Base-by-base conservation (phyloP, 2,888 invertebrate species). In the Conchocele bisecta region DNA sequence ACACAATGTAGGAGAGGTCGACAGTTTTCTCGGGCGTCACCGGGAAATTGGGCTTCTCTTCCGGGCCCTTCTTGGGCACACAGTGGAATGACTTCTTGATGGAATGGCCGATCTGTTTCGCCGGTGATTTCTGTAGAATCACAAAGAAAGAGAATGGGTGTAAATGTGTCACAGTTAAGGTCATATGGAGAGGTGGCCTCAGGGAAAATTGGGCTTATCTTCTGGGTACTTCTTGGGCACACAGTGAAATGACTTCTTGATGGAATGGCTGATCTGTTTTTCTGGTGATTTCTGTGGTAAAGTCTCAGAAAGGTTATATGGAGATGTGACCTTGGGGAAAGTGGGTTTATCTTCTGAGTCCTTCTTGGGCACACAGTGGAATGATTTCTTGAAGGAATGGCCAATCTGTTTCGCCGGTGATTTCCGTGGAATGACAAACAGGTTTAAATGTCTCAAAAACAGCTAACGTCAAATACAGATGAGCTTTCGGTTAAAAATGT, bases 61-160 rank as follows among this genome's bases (percentile, higher is more conserved):
- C 94, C 83, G 95, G 28, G 11, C 86, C 82, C 86, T 97, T 96
- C 90, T 96, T 96, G 60, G 98, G 98, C 82, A 98, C 97, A 92
- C 98, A 99, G 86, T 98, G 96, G 92, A 99, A 97, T 85, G 98
- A 98, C 92, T 98, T 98, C 88, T 98, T 94, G 73, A 99, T 93
- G 33, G 98, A 97, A 92, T 98, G 98, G 41, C 98, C 97, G 20
- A 93, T 86, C 92, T 98, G 98, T 93, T 98, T 98, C 88, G 97
- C 97, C 22, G 98, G 97, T 9, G 98, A 98, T 93, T 98, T 97
- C 95, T 96, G 91, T 0, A 92, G 91, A n/a, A 39, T 13, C 11
- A n/a, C n/a, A n/a, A n/a, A n/a, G n/a, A n/a, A n/a, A n/a, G n/a
- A n/a, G n/a, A n/a, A n/a, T n/a, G n/a, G n/a, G n/a, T n/a, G n/a